These are phyloP conservation scores for Brachypalpus laphriformis DNA, from an alignment of 2,888 invertebrate species.

Conservation along the genomic window DNA sequence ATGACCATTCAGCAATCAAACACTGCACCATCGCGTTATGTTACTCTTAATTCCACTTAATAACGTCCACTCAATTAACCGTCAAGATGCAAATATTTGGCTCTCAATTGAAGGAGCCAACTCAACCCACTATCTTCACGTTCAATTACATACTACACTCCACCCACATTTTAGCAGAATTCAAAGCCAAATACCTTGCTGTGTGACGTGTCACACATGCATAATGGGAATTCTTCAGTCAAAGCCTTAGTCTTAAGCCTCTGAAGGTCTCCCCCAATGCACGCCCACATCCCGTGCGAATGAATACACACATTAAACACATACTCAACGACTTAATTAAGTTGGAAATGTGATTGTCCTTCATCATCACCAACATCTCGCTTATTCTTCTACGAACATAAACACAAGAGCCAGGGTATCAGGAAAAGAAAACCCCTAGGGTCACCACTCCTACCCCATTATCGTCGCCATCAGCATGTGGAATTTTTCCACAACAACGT, in stretches of 20 bases:
- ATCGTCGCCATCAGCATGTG: slow-evolving; percentile 1
- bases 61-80: slow-evolving; percentile 43
- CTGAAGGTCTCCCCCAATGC: not conserved
- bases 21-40: not conserved
- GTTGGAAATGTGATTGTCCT: slow-evolving; percentile 63
- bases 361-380: slow-evolving; percentile 49
- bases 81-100: slow-evolving; percentile 59
- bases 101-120: slow-evolving; percentile 31
- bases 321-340: slow-evolving; percentile 65
- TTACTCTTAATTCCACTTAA: not conserved
- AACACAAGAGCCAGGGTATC: slow-evolving; percentile 5
- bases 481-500: slow-evolving; percentile 21
- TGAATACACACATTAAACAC: slow-evolving; percentile 53
- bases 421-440: not conserved
- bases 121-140: not conserved
- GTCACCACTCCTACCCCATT: not conserved
- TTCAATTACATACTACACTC: slow-evolving; percentile 2
- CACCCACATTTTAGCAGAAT: slow-evolving; percentile 4
- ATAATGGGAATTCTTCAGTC: slow-evolving; percentile 47
- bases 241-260: not conserved
- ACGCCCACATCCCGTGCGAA: not conserved
- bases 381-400: slow-evolving; percentile 34
- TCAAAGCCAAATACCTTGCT: slow-evolving; percentile 47
- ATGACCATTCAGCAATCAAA: not conserved
- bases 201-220: slow-evolving; percentile 59